Evolutionary conservation across 23 tunicate genomes (phyloP).

Genomic region (Ascidia mentula): DNA sequence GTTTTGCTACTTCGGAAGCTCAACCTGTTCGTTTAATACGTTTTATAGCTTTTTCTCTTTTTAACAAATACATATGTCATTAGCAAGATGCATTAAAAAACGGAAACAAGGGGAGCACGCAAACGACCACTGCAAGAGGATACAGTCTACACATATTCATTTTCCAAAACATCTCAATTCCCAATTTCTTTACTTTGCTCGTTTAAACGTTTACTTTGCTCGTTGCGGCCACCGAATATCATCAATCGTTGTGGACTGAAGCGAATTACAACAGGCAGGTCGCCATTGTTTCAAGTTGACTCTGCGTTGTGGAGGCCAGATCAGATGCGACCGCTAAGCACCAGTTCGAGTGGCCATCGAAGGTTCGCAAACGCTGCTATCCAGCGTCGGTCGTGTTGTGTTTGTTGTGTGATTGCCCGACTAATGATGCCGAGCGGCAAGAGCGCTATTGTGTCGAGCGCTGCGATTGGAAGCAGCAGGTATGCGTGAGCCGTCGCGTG

Average conservation of each 20-base stretch:
- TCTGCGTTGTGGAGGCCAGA: background rate
- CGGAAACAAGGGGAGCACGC: too few species aligned
- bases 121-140: too few species aligned
- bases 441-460: constrained; percentile 6
- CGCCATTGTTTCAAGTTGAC: constrained; percentile 11
- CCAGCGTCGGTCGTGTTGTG: background rate
- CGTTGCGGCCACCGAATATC: too few species aligned
- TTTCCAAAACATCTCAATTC: too few species aligned
- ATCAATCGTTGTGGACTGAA: background rate
- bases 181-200: too few species aligned
- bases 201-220: too few species aligned
- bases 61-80: too few species aligned
- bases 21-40: too few species aligned
- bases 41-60: too few species aligned
- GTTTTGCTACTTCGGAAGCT: too few species aligned
- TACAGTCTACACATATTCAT: too few species aligned
- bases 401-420: background rate
- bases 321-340: constrained; percentile 7
- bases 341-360: background rate
- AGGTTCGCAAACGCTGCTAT: background rate
- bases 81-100: too few species aligned
- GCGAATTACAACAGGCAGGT: background rate
- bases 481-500: background rate
- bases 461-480: background rate
- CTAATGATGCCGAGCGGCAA: constrained; percentile 3